Base-by-base conservation (phyloP, 2,113 vertebrate species). In the Bos indicus region DNA sequence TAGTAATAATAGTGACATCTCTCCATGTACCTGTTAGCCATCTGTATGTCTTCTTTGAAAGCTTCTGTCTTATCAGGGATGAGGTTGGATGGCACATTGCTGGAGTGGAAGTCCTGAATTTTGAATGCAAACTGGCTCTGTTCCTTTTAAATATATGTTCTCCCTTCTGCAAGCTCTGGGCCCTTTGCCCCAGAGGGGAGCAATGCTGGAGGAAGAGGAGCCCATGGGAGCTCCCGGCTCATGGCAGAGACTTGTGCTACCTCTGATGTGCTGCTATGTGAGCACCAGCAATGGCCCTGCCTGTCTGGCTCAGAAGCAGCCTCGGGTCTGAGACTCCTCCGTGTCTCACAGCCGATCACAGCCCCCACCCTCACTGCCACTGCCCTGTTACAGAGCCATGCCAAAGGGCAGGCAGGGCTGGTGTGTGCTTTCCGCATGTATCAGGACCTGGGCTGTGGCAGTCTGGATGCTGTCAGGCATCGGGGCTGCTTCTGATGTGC, bases 181-280 rank as follows among this genome's bases (percentile, higher is more conserved):
- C 2, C 5, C 16, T 30, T 81, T 81, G 46, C 13, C 28, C 78
- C 78, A 81, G 28, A 51, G 28, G 16, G 9, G 28, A 33, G 28
- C 28, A 6, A 16, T 12, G 78, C 78, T 81, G 46, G 46, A 51
- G 28, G 8, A 33, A 46, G 16, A 21, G 78, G 9, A 71, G 46
- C 28, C 28, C 0, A 0, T 51, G 46, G 7, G 78, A 17, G 9
- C 28, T 81, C 28, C 48, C 0, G 0, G 78, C 46, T 51, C 46
- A 19, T 19, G 46, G 48, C 26, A 46, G 40, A 51, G 16, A 26
- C 13, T 14, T 14, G 13, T 46, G 40, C 12, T 48, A 17, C 78
- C 28, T 51, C 28, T 51, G 4, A 33, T 2, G 1, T 81, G 46
- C 78, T 51, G 46, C 78, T 81, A 2, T 81, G 78, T 48, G 48